Evolutionary conservation across 2,888 invertebrate genomes (phyloP).

Genomic region (Drosophila nigricruria): DNA sequence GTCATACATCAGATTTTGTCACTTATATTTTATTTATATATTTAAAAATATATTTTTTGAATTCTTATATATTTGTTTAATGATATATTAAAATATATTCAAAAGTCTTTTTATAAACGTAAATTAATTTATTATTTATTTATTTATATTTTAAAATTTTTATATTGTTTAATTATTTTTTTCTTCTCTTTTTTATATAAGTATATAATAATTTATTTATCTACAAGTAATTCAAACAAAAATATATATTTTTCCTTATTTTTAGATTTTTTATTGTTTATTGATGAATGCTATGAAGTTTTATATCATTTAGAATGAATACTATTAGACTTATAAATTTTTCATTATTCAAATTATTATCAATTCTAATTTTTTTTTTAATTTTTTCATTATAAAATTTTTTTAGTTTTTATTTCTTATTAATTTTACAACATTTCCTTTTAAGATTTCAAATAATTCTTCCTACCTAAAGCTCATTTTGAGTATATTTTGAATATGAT

Average conservation of each 20-base stretch:
- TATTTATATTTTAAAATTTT: background rate
- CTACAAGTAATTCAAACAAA: no score
- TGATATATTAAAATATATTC: no score
- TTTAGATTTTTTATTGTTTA: background rate
- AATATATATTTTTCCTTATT: background rate
- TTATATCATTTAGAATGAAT: background rate
- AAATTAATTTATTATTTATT: background rate
- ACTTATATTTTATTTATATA: background rate
- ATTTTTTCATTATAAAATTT: background rate
- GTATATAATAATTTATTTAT: background rate
- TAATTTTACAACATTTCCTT: no score
- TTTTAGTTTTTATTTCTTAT: background rate
- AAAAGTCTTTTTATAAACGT: background rate
- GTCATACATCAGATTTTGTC: background rate
- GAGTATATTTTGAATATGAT: background rate
- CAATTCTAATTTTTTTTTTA: background rate
- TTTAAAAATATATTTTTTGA: background rate
- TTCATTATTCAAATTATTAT: background rate
- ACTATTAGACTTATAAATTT: background rate
- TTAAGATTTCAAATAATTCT: background rate
- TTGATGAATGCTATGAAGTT: background rate
- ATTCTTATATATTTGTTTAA: background rate
- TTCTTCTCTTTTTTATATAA: background rate
- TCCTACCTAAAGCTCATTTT: no score
- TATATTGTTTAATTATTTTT: background rate